phyloP scores from a whole-genome alignment of 2,888 invertebrate species.

The Limnephilus marmoratus region DNA sequence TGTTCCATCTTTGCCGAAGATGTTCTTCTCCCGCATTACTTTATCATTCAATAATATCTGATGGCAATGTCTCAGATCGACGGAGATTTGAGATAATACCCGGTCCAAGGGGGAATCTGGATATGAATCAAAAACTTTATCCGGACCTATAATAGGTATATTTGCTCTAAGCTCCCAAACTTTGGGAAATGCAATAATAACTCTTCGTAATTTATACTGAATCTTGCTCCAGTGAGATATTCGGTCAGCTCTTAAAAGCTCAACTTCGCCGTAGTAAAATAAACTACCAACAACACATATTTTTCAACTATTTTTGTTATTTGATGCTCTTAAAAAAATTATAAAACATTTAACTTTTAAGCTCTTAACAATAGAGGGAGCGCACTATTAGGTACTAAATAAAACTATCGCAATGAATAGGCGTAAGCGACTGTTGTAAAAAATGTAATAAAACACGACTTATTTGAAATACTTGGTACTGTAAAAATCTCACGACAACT shows the following conservation, averaged over 20 bases:
- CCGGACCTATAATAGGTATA: slow-evolving; percentile 30
- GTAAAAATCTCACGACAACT: too few species aligned
- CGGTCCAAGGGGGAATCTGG: slow-evolving; percentile 59
- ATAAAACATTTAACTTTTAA: too few species aligned
- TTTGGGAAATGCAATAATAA: not conserved
- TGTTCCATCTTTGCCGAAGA: not conserved
- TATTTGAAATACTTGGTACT: too few species aligned
- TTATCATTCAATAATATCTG: slow-evolving; percentile 60
- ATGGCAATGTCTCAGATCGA: slow-evolving; percentile 52
- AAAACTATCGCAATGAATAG: too few species aligned
- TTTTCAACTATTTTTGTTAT: too few species aligned
- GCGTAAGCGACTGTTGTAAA: too few species aligned
- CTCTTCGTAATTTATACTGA: not conserved
- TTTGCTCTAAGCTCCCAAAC: slow-evolving; percentile 36
- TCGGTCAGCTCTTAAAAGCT: not conserved
- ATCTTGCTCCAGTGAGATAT: not conserved
- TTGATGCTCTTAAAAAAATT: too few species aligned
- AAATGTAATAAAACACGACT: too few species aligned
- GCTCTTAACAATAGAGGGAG: too few species aligned
- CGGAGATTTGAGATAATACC: slow-evolving; percentile 57
- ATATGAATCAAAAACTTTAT: slow-evolving; percentile 33
- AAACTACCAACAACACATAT: too few species aligned
- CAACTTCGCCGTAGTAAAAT: not conserved
- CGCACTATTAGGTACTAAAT: too few species aligned
- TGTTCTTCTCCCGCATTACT: slow-evolving; percentile 9